Evolutionary conservation across 2,113 vertebrate species (phyloP).

Genomic region (Semicossyphus pulcher): DNA sequence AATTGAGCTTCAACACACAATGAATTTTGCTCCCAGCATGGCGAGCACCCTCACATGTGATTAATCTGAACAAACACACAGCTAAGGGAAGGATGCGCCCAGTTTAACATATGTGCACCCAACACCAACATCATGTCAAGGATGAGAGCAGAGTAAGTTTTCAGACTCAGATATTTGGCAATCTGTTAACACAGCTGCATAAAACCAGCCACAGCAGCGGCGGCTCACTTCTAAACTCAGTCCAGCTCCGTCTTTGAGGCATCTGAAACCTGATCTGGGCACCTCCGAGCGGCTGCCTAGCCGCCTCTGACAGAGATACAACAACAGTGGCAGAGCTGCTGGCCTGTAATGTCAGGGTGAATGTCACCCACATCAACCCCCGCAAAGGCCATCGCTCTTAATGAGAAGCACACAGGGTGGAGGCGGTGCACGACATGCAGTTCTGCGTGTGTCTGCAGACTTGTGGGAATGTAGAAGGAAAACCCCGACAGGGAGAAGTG

Average conservation of each 20-base stretch:
- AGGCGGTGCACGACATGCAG: not conserved
- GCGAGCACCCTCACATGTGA: slow-evolving; percentile 28
- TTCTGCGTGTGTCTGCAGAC: not conserved
- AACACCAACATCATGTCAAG: not conserved
- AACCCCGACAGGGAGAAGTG: slow-evolving; percentile 19
- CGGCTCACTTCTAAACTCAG: slow-evolving; percentile 37
- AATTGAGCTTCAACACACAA: slow-evolving; percentile 52
- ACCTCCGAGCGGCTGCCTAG: slow-evolving; percentile 33
- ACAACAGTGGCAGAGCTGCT: slow-evolving; percentile 57
- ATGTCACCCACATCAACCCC: slow-evolving; percentile 46
- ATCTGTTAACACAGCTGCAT: not conserved
- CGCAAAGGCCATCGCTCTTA: slow-evolving; percentile 45
- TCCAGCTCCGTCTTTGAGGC: slow-evolving; percentile 35
- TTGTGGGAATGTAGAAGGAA: not conserved
- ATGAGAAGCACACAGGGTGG: slow-evolving; percentile 20
- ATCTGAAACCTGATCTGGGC: slow-evolving; percentile 65
- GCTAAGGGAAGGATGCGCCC: slow-evolving; percentile 38
- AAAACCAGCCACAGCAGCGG: slow-evolving; percentile 18
- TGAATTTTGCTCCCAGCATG: slow-evolving; percentile 38
- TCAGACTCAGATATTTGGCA: not conserved
- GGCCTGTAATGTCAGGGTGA: slow-evolving; percentile 54
- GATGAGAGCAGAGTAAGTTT: not conserved
- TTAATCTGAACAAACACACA: slow-evolving; percentile 60
- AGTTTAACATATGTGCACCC: slow-evolving; percentile 35
- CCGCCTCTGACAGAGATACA: slow-evolving; percentile 51